A percentile compares a stretch with the other conserved stretches of the same genome.
Evolutionary conservation across 2,113 vertebrate genomes (phyloP).

Genomic region (Corvus cornix): DNA sequence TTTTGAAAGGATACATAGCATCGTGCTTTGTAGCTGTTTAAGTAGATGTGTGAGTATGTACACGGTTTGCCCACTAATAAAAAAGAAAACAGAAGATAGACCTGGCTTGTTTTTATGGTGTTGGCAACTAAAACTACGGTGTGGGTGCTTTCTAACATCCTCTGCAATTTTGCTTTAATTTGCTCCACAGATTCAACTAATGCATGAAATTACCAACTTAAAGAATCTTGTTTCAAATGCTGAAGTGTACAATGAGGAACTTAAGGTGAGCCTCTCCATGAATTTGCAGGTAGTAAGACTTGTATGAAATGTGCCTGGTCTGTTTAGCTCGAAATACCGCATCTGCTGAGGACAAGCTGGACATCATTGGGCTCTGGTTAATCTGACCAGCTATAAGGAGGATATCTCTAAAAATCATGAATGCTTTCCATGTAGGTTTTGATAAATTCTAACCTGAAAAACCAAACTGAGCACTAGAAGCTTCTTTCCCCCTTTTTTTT

Average conservation of each 20-base stretch:
- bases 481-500: not conserved
- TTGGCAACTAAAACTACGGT: constrained; percentile 26
- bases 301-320: not conserved
- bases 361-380: not conserved
- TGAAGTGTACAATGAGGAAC: constrained; percentile 76
- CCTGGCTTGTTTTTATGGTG: not conserved
- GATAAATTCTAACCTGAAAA: not conserved
- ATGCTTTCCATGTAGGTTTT: not conserved
- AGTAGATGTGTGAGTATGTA: not conserved
- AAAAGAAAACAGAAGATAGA: not conserved
- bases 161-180: constrained; percentile 62
- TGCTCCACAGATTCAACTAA: constrained; percentile 80
- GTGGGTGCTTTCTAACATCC: constrained; percentile 52
- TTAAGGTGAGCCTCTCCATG: constrained; percentile 78
- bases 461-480: not conserved
- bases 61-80: not conserved
- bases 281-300: not conserved
- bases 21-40: not conserved
- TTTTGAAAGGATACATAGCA: not conserved
- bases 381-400: not conserved
- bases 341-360: not conserved
- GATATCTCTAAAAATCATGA: not conserved
- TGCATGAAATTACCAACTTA: constrained; percentile 80
- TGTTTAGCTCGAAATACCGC: not conserved
- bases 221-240: constrained; percentile 77